Base-by-base conservation (phyloP, 2,888 invertebrate genomes). In the Hyles lineata region DNA sequence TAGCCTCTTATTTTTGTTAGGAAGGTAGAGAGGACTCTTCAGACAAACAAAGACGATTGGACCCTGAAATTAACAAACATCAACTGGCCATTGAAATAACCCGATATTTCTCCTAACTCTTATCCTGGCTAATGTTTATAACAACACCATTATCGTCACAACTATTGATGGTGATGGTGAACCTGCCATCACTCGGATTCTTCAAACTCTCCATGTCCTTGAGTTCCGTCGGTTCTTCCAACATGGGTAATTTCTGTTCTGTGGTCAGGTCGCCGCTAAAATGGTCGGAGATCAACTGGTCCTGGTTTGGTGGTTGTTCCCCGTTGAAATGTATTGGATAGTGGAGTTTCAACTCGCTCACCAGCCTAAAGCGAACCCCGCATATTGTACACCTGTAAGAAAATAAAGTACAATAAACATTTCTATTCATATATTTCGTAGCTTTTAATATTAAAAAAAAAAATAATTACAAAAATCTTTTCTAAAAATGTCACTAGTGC, bases 321-420 rank as follows among this genome's bases (percentile, higher is more conserved):
- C 85, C 83, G 6, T 84, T 73, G 81, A 94, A 95, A 76, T 95
- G 95, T 0, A 87, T 77, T 0, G 95, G 93, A 59, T 95, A 95
- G 77, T 95, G 95, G 0, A 85, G 88, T 75, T 94, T 94, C 11
- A 95, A 76, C 70, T 95, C 95, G 7, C 89, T 89, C 71, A 88
- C 82, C 0, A 95, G 83, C 29, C 95, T 84, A 82, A 95, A 95
- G 15, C 90, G 85, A 76, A 83, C 82, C 0, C 85, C 78, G 80
- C 95, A 95, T 4, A 94, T 89, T 63, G 91, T 89, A 71, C 95
- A 95, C 71, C 95, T 95, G 87, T 3, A 86, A 82, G 8, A 55
- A 6, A 55, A n/a, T n/a, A n/a, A 43, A 15, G 11, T 43, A 15
- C 15, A 43, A 43, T 43, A 43, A 55, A n/a, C 4, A 55, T n/a